phyloP scores from a whole-genome alignment of 2,797 vertebrate species.

The Artibeus lituratus region DNA sequence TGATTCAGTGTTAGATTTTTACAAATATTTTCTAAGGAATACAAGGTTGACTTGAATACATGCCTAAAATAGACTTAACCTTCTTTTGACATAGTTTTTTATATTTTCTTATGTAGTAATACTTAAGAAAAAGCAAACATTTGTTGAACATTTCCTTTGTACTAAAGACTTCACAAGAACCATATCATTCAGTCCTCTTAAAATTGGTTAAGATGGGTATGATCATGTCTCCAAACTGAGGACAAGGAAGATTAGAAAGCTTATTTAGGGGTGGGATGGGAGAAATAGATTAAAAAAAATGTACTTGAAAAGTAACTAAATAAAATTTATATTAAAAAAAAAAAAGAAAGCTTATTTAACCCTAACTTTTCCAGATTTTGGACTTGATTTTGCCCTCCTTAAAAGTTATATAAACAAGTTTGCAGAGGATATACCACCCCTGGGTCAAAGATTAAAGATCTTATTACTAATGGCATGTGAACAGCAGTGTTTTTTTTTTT shows the following conservation, averaged over 20 bases:
- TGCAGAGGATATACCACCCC: not conserved
- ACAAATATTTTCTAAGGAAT: not conserved
- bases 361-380: not conserved
- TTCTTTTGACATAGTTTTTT: not conserved
- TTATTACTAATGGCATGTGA: not conserved
- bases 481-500: not conserved
- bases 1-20: not conserved
- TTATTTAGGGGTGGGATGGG: no score
- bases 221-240: not conserved
- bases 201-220: not conserved
- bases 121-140: not conserved
- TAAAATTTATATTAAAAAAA: no score
- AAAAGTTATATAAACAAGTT: not conserved
- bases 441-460: not conserved
- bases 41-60: not conserved
- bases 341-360: not conserved
- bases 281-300: no score
- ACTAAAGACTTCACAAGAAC: not conserved
- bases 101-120: not conserved
- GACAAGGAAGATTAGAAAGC: not conserved
- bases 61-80: not conserved
- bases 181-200: not conserved
- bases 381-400: not conserved
- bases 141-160: not conserved
- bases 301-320: no score